Evolutionary conservation across 1,140 invertebrate species (phyloP).

Genomic region (Drosophila albomicans): DNA sequence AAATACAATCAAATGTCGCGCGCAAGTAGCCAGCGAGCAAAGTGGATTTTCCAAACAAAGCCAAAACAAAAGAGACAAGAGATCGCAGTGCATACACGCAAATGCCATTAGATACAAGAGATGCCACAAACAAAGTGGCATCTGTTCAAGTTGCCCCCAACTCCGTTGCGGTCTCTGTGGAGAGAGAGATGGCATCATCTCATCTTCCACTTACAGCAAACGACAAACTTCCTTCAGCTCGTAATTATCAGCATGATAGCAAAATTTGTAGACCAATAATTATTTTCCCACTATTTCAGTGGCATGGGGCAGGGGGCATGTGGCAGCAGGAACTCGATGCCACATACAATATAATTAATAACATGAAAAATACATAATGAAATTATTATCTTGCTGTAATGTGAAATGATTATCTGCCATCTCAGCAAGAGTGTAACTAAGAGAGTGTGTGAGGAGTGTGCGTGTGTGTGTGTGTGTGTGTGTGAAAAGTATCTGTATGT

Average conservation of each 20-base stretch:
- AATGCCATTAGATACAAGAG: conserved; percentile 44
- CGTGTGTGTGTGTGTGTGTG: conserved; percentile 34
- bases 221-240: conserved; percentile 61
- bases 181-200: conserved; percentile 3
- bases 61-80: neutral
- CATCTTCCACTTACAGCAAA: conserved; percentile 47
- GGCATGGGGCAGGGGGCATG: neutral
- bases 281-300: conserved; percentile 75
- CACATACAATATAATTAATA: conserved; percentile 77
- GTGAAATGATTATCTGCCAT: conserved; percentile 74
- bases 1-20: conserved; percentile 35
- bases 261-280: conserved; percentile 80
- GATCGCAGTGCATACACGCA: conserved; percentile 37
- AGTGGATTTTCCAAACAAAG: conserved; percentile 6
- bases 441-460: conserved; percentile 16
- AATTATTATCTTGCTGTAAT: conserved; percentile 82
- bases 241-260: conserved; percentile 78
- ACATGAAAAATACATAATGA: conserved; percentile 83
- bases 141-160: neutral
- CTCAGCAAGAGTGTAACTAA: conserved; percentile 12
- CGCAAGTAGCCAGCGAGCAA: neutral
- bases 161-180: neutral
- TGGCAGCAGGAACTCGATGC: conserved; percentile 44
- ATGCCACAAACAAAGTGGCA: neutral
- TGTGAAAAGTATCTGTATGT: conserved; percentile 18